Conservation (phyloP, 2,888 invertebrate species). For the Papilio protenor region DNA sequence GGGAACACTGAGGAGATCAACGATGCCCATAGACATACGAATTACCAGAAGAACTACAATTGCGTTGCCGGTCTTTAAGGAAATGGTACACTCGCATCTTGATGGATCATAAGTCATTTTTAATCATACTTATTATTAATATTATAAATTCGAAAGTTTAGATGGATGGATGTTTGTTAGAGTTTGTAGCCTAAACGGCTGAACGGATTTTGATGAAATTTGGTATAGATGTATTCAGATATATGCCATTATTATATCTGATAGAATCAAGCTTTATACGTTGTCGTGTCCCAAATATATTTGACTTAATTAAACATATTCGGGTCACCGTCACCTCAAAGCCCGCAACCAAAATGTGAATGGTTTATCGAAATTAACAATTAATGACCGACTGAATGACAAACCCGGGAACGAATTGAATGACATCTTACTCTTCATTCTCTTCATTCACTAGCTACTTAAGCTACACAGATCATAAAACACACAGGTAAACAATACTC, state of each 20-base stretch:
- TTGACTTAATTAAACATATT: constrained; percentile 10
- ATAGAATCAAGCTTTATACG: neutral
- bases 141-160: too few species aligned
- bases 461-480: neutral
- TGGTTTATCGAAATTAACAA: neutral
- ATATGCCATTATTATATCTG: neutral
- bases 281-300: constrained; percentile 5
- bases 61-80: too few species aligned
- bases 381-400: neutral
- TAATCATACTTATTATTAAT: neutral
- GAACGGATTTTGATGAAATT: too few species aligned
- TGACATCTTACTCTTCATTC: neutral
- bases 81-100: too few species aligned
- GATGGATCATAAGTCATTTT: neutral
- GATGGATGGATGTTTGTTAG: too few species aligned
- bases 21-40: too few species aligned
- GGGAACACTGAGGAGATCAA: too few species aligned
- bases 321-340: constrained; percentile 7
- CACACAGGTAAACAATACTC: neutral
- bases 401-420: neutral
- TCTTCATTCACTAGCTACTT: neutral
- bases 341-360: neutral
- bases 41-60: too few species aligned
- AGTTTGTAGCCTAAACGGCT: too few species aligned
- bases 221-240: too few species aligned